Base-by-base conservation (phyloP, 2,888 invertebrate species). In the Helobdella robusta region DNA sequence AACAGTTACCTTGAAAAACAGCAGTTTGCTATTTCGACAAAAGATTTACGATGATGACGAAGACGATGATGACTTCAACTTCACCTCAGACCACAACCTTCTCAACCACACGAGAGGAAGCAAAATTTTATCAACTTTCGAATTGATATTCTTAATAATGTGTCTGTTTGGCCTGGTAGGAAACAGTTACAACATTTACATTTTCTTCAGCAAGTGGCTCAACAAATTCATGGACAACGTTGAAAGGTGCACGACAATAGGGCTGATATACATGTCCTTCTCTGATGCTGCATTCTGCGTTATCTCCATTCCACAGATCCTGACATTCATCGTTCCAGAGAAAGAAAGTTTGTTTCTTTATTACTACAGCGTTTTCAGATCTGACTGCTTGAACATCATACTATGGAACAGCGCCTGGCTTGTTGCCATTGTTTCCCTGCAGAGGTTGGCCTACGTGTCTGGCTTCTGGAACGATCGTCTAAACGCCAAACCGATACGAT, bases 401-500 rank as follows among this genome's bases (percentile, higher is more conserved):
- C n/a, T 63, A 15, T 35, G 48, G 50, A 63, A 63, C 63, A 63
- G 63, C n/a, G 36, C 63, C 32, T 63, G 63, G 63, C 34, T 63
- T 35, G 52, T 63, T 20, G 63, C 52, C 8, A 36, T 52, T 35
- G 52, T 63, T 6, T 52, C 63, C 23, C 18, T 52, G 2, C 63
- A 63, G 34, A 48, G 63, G 34, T 11, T 63, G 34, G 63, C 52
- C n/a, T 48, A 30, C 23, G 32, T 63, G 8, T 63, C 63, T 1
- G 63, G 52, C 2, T 52, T 35, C 35, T 63, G 63, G 50, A 28
- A 52, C 25, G 63, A 34, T 0, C 34, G 46, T 8, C 34, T 63
- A 25, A 63, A 34, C 54, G 48, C 34, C 25, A 20, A 48, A 34
- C 63, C 35, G 25, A 48, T 34, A 8, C 50, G 34, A 23, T 50